Conservation (phyloP, 2,888 invertebrate species). For the Ennomos fuscantarius region DNA sequence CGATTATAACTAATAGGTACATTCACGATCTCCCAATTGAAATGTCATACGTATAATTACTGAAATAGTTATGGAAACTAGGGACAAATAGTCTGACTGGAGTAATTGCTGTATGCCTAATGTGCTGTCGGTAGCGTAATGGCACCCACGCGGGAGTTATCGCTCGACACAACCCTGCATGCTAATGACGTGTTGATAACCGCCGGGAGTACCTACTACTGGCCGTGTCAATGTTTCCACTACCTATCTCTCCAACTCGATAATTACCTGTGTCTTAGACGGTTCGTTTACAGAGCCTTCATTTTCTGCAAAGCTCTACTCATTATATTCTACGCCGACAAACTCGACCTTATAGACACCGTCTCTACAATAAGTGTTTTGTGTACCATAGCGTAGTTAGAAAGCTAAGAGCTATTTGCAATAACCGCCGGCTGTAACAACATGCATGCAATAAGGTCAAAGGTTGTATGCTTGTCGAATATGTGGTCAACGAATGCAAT, state of each 20-base stretch:
- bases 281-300: neutral
- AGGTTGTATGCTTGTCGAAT: slow-evolving; percentile 15
- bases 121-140: slow-evolving; percentile 38
- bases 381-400: no score
- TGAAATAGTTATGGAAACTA: slow-evolving; percentile 28
- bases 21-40: neutral
- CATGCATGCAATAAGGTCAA: slow-evolving; percentile 15
- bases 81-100: slow-evolving; percentile 27
- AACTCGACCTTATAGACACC: neutral
- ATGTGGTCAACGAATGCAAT: slow-evolving; percentile 28
- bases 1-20: no score
- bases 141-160: slow-evolving; percentile 71
- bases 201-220: slow-evolving; percentile 31
- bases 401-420: slow-evolving; percentile 1
- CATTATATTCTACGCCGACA: neutral
- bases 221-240: slow-evolving; percentile 39
- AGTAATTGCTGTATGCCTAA: slow-evolving; percentile 37
- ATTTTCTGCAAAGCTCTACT: neutral
- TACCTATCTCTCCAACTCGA: slow-evolving; percentile 28
- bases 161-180: slow-evolving; percentile 66
- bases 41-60: slow-evolving; percentile 13
- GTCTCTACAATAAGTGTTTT: no score
- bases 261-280: slow-evolving; percentile 18
- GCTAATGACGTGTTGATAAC: slow-evolving; percentile 69
- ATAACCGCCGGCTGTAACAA: slow-evolving; percentile 12